A percentile compares a stretch with the other conserved stretches of the same genome.
These are phyloP conservation scores for Drosophila neonasuta DNA, from an alignment of 2,888 invertebrate genomes.

Conservation along the genomic window DNA sequence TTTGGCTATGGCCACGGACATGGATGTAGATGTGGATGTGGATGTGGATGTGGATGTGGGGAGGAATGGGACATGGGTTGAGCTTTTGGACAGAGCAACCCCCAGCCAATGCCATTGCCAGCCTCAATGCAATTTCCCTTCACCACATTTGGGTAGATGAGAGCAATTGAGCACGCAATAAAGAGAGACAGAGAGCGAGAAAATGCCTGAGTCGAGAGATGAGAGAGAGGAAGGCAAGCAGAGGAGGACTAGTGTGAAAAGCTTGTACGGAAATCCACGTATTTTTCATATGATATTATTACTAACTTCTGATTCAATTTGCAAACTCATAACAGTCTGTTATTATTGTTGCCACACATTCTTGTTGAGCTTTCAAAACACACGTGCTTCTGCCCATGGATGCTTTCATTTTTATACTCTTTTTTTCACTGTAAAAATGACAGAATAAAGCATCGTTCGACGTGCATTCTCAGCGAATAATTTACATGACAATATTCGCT, in stretches of 20 bases:
- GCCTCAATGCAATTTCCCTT: slow-evolving; percentile 76
- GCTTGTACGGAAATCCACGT: slow-evolving; percentile 33
- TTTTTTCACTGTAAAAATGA: slow-evolving; percentile 19
- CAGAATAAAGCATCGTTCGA: slow-evolving; percentile 19
- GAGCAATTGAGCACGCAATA: slow-evolving; percentile 18
- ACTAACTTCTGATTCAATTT: not conserved
- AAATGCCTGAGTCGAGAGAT: not conserved
- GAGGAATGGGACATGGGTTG: slow-evolving; percentile 11
- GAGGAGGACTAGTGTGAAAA: slow-evolving; percentile 36
- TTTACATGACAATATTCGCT: slow-evolving; percentile 39
- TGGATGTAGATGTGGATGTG: not conserved
- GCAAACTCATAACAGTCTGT: not conserved
- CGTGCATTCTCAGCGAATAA: slow-evolving; percentile 46
- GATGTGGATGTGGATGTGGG: slow-evolving; percentile 5
- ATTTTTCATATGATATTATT: slow-evolving; percentile 18
- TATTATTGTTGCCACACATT: not conserved
- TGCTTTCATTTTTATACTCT: slow-evolving; percentile 4
- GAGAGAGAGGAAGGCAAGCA: not conserved
- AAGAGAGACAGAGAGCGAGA: not conserved
- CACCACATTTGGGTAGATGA: slow-evolving; percentile 37
- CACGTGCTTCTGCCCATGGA: slow-evolving; percentile 38
- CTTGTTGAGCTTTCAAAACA: slow-evolving; percentile 2
- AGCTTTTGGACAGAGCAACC: slow-evolving; percentile 62
- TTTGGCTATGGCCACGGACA: slow-evolving; percentile 22
- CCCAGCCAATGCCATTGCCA: slow-evolving; percentile 79